Evolutionary conservation across 1,140 invertebrate genomes (phyloP).

Genomic region (Gonioctena quinquepunctata): DNA sequence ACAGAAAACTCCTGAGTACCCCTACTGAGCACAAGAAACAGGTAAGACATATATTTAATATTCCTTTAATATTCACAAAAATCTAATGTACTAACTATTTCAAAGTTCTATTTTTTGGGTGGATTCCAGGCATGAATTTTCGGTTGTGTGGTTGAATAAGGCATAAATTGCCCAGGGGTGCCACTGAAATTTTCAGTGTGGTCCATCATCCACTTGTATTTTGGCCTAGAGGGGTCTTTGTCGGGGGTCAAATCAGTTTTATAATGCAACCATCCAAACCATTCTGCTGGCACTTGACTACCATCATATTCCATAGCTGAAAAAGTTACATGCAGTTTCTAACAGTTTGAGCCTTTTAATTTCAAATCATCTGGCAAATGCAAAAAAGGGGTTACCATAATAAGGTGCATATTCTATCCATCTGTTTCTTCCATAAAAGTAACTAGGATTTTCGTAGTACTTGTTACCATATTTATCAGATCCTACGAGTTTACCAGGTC

Average conservation of each 20-base stretch:
- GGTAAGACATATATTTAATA: not conserved
- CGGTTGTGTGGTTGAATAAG: conserved; percentile 83
- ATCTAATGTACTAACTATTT: not conserved
- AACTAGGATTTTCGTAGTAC: conserved; percentile 91
- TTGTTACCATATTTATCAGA: conserved; percentile 94
- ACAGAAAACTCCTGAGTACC: too few species aligned
- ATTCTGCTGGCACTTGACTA: conserved; percentile 89
- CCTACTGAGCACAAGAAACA: too few species aligned
- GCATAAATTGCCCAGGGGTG: conserved; percentile 79
- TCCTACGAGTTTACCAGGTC: conserved; percentile 86
- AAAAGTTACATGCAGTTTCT: too few species aligned
- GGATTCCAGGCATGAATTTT: conserved; percentile 89
- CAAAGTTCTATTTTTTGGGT: conserved; percentile 27
- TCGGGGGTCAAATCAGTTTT: conserved; percentile 78
- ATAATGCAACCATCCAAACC: conserved; percentile 87
- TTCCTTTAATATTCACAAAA: not conserved
- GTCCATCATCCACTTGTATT: conserved; percentile 85
- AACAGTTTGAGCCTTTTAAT: too few species aligned
- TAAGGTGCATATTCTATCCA: conserved; percentile 89
- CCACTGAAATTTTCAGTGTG: conserved; percentile 85
- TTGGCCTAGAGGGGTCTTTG: conserved; percentile 71
- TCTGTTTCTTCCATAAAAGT: conserved; percentile 89
- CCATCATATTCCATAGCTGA: conserved; percentile 87
- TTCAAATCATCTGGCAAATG: too few species aligned
- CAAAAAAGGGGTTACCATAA: conserved; percentile 57